Evolutionary conservation across 2,888 invertebrate genomes (phyloP), one percentile per base, ranked within the genome.

Genomic region (Erebia epiphron): DNA sequence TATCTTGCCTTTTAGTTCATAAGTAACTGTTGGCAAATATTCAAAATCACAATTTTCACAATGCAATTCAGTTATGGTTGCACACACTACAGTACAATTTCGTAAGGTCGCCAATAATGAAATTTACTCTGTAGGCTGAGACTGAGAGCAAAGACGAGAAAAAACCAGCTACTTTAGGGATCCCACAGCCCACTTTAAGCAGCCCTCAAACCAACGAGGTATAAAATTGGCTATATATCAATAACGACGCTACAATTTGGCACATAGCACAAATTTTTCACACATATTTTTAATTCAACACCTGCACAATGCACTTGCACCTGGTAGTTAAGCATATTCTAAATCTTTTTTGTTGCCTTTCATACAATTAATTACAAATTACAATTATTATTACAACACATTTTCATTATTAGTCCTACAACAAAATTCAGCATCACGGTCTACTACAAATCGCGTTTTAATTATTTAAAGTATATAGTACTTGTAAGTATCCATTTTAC

Each of bases 91-190:
- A 65, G 35, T 14, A 74, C 75, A 78, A 67, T 52, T 77, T 84
- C 86, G 87, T 88, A 87, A 75, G 87, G 87, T 92, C 88, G 90
- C 89, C 90, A 87, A 79, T 87, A 86, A 88, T 83, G 58, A 73
- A 81, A 84, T 87, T 87, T 89, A 85, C 82, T 91, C 85, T 89
- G 75, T 92, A 93, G 92, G 92, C 90, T 85, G 90, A 89, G 72
- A 84, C 85, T 82, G 88, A 86, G 79, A 85, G 81, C 76, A 89
- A 84, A 80, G 83, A 85, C 71, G 84, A 86, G 79, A 82, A 74
- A 83, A 89, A 81, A 80, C 83, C 83, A 78, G 82, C 86, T 74
- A 84, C 88, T 76, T 85, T 92, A 86, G 87, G 82, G 83, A 86
- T 87, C 73, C 87, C 89, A 86, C 87, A 86, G 80, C 84, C 87